Evolutionary conservation across 2,888 invertebrate genomes (phyloP), one percentile per base, ranked within the genome.

Genomic region (Papilio demoleus): DNA sequence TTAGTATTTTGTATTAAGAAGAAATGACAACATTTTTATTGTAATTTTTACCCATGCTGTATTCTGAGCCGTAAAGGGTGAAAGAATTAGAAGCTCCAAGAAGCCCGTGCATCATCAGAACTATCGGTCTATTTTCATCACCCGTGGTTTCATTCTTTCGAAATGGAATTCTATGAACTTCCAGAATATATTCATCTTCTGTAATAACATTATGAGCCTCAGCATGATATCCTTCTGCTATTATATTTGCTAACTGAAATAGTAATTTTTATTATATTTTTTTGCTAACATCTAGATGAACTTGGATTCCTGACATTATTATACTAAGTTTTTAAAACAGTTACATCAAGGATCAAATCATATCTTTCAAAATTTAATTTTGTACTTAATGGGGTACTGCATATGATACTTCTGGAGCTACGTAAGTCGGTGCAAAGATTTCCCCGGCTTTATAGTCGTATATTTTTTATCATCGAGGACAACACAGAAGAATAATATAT

Each of bases 71-170:
- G n/a, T 78, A 64, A 4, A 61, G 24, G 1, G 79, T 70, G 67
- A 67, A 83, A 8, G 74, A 71, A 42, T 73, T 71, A 0, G 80
- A 78, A 11, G 77, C 75, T 4, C 73, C 74, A 34, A 77, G 72
- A 4, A 83, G 64, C 0, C 82, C 82, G 42, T 83, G 82, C 79
- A 81, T 79, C 19, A 81, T 9, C 45, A 83, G 77, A 6, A 81
- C 80, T 9, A 79, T 76, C 0, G 80, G 79, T 38, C 77, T 75
- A 27, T 69, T 70, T 5, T 65, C 65, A 2, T 22, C 64, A 0
- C 60, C 70, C 6, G 45, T 63, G 11, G 62, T 63, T 60, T 73
- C 72, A 38, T 72, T 61, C 60, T 71, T 75, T 40, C 76, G 74
- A 47, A 73, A 72, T 2, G 83, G 83, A 70, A 82, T 82, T 56